Evolutionary conservation across 2,797 vertebrate genomes (phyloP).

Genomic region (Phataginus tetradactyla): DNA sequence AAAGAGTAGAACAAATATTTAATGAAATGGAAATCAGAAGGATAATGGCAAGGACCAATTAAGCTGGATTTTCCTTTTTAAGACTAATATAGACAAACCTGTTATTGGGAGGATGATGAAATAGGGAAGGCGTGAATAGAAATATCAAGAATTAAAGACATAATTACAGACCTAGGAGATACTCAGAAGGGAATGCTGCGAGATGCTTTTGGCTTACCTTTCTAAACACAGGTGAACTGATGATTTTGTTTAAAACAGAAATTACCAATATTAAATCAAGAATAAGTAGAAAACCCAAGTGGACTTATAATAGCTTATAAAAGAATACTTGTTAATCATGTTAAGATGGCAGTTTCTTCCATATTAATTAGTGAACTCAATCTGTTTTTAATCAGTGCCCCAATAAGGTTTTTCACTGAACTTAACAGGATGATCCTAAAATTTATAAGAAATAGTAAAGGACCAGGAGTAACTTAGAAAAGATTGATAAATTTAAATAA

Average conservation of each 20-base stretch:
- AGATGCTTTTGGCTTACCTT: background rate
- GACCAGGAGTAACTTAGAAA: background rate
- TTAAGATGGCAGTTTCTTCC: background rate
- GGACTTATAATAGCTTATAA: background rate
- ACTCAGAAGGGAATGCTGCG: background rate
- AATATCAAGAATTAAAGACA: background rate
- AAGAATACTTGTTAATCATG: background rate
- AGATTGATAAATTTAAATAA: background rate
- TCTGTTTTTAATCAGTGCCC: background rate
- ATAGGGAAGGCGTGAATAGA: background rate
- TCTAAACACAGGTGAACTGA: background rate
- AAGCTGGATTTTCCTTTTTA: background rate
- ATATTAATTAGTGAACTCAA: background rate
- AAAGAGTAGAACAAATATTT: background rate
- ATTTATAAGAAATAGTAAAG: background rate
- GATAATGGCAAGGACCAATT: background rate
- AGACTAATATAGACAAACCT: background rate
- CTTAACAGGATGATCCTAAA: background rate
- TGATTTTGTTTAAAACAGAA: background rate
- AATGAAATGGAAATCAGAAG: background rate
- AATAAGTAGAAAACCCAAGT: background rate
- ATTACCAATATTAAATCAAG: background rate
- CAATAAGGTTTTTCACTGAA: background rate
- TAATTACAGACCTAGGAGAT: background rate
- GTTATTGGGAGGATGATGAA: background rate